A percentile compares a stretch with the other conserved stretches of the same genome.
These are phyloP conservation scores for Ophion ventricosus DNA, from an alignment of 2,888 invertebrate species.

Conservation along the genomic window DNA sequence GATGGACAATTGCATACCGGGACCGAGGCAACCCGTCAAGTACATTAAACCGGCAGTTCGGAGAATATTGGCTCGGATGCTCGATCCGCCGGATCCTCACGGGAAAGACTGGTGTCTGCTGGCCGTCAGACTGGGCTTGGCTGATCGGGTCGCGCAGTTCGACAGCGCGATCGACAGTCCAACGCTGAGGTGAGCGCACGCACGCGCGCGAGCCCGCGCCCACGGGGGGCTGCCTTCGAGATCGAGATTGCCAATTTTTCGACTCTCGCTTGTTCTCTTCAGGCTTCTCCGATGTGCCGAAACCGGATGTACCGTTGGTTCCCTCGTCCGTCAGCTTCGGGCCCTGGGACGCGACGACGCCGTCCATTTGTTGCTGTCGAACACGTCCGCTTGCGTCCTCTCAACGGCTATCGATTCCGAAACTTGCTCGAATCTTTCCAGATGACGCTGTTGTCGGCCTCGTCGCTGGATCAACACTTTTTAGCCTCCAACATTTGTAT, in stretches of 20 bases:
- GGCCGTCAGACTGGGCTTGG: slow-evolving; percentile 88
- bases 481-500: slow-evolving; percentile 58
- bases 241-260: no score
- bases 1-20: slow-evolving; percentile 79
- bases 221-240: no score
- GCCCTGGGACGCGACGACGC: slow-evolving; percentile 81
- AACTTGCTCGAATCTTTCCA: slow-evolving; percentile 82
- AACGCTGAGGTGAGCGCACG: slow-evolving; percentile 80
- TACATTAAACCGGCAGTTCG: slow-evolving; percentile 86
- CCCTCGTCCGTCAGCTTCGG: slow-evolving; percentile 78
- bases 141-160: slow-evolving; percentile 83
- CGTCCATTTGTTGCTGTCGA: slow-evolving; percentile 78
- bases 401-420: slow-evolving; percentile 79
- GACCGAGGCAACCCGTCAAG: slow-evolving; percentile 83
- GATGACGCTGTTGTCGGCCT: slow-evolving; percentile 80
- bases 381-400: slow-evolving; percentile 79
- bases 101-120: slow-evolving; percentile 92
- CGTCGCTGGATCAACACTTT: slow-evolving; percentile 78
- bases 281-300: slow-evolving; percentile 80
- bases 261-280: slow-evolving; percentile 20
- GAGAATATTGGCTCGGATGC: slow-evolving; percentile 86
- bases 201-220: no score
- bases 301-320: slow-evolving; percentile 78
- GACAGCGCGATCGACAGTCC: slow-evolving; percentile 81
- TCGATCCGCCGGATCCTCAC: slow-evolving; percentile 90